Evolutionary conservation across 2,113 vertebrate species (phyloP).

Genomic region (Myxocyprinus asiaticus): DNA sequence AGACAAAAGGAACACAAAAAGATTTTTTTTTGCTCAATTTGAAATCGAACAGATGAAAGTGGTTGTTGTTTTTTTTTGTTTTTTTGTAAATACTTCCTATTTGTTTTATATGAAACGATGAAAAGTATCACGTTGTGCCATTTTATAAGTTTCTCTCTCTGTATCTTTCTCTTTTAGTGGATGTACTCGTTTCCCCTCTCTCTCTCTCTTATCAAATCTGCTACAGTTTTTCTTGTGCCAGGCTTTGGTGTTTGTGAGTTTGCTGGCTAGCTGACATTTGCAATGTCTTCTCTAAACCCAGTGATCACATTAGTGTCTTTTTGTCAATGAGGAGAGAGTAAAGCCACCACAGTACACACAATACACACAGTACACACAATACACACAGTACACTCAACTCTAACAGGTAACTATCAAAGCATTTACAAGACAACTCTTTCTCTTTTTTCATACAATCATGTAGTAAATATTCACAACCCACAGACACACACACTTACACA

Average conservation of each 20-base stretch:
- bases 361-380: conserved; percentile 41
- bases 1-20: conserved; percentile 31
- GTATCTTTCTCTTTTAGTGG: conserved; percentile 67
- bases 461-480: conserved; percentile 45
- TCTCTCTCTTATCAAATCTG: conserved; percentile 58
- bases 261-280: conserved; percentile 73
- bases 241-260: conserved; percentile 78
- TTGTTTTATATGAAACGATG: conserved; percentile 76
- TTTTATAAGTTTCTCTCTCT: conserved; percentile 72
- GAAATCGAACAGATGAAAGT: conserved; percentile 61
- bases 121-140: conserved; percentile 80
- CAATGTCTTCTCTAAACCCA: conserved; percentile 55
- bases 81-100: conserved; percentile 79
- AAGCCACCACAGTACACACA: conserved; percentile 58
- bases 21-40: conserved; percentile 71
- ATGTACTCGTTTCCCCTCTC: conserved; percentile 62
- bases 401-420: conserved; percentile 28
- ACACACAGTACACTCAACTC: conserved; percentile 38
- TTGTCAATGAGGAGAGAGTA: conserved; percentile 58
- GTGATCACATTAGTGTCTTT: conserved; percentile 47
- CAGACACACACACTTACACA: conserved; percentile 1
- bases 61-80: conserved; percentile 59
- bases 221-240: conserved; percentile 66
- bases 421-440: conserved; percentile 40
- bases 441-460: conserved; percentile 59